Base-by-base conservation (phyloP, 2,797 vertebrate species). In the Antrozous pallidus region DNA sequence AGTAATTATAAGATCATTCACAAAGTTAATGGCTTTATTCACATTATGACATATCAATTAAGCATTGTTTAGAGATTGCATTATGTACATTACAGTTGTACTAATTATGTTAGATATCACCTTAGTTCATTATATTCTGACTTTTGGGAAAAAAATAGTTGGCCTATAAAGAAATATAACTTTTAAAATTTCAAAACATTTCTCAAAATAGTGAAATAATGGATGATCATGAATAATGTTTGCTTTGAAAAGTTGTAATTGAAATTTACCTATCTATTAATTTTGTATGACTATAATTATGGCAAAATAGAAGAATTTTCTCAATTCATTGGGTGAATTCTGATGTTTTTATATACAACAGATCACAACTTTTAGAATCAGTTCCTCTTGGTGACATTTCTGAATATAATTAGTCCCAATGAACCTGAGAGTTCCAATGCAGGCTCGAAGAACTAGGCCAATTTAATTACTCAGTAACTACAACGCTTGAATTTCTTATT, bases 401-500 rank as follows among this genome's bases (percentile, higher is more conserved):
- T 67, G 38, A 94, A 70, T 61, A 82, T 92, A 95, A 85, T 94
- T 96, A 67, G 13, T 81, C 36, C 17, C 28, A 80, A 40, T 47
- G 56, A 96, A 90, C 0, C 24, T 26, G 69, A 92, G 18, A 73
- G 5, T 94, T 90, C 8, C 11, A 87, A 71, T 58, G 82, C 33
- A 95, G 22, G 20, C 70, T 71, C 42, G 2, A 93, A 91, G 42
- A 95, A 65, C 9, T 45, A 13, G 88, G 70, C 7, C 67, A 86
- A 26, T 82, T 94, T 95, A 82, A 92, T 94, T 70, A 86, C 22
- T 86, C 65, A 84, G 5, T 51, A 88, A 70, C 11, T 63, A 67
- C 42, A 71, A 54, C 18, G 31, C 22, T 69, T 82, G 24, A 33
- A 65, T 93, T 75, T 90, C 42, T 63, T 94, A 83, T 79, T 65